Evolutionary conservation across 1,140 invertebrate species (phyloP).

Genomic region (Diachasmimorpha longicaudata): DNA sequence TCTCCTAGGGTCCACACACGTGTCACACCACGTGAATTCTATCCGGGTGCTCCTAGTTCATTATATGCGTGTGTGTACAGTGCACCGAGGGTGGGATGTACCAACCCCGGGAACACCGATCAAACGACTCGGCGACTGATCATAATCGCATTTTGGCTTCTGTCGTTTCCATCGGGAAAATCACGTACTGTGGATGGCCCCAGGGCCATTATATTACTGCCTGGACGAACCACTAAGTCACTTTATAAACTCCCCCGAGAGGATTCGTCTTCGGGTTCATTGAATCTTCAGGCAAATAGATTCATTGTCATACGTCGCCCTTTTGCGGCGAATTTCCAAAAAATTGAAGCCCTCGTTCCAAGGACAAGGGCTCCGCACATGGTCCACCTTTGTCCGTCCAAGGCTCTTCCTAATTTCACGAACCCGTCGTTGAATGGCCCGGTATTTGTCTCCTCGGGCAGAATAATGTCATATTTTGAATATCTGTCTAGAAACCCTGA

Average conservation of each 20-base stretch:
- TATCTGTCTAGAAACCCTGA: background rate
- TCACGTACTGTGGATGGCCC: constrained; percentile 37
- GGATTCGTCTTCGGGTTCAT: background rate
- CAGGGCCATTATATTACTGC: constrained; percentile 7
- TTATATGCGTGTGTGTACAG: constrained; percentile 37
- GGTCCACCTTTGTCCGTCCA: too few relatives aligned
- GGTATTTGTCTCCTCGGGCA: too few relatives aligned
- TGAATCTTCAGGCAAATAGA: background rate
- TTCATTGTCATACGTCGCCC: too few relatives aligned
- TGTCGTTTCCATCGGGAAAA: constrained; percentile 44
- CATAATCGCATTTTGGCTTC: constrained; percentile 57
- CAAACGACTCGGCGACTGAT: constrained; percentile 43
- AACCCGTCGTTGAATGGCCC: too few relatives aligned
- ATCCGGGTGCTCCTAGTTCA: constrained; percentile 44
- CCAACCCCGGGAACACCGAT: constrained; percentile 14
- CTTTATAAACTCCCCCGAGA: background rate
- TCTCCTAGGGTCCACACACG: constrained; percentile 49
- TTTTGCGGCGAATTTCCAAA: background rate
- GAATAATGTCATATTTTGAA: background rate
- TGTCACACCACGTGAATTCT: constrained; percentile 49
- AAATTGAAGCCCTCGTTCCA: background rate
- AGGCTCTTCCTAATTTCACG: too few relatives aligned
- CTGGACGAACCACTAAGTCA: constrained; percentile 1
- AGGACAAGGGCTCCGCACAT: too few relatives aligned
- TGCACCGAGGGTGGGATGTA: background rate